phyloP scores from a whole-genome alignment of 2,888 invertebrate species.

The Synanthedon andrenaeformis region DNA sequence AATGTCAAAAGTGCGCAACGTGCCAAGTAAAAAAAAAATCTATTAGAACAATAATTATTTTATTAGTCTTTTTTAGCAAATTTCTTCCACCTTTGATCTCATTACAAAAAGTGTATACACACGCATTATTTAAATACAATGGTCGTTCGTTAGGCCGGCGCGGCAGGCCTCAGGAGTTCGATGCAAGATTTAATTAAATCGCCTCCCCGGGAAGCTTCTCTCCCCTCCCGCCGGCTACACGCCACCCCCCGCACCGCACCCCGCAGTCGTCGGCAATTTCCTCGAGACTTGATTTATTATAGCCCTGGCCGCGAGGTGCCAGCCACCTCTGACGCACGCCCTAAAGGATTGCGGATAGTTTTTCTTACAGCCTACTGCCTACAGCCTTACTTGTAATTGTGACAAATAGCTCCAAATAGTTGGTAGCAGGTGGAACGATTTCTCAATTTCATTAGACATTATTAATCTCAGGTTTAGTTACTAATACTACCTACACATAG shows the following conservation, averaged over 20 bases:
- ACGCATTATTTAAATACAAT: constrained; percentile 69
- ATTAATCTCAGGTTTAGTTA: background rate
- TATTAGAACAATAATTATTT: too few species aligned
- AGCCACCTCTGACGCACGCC: constrained; percentile 22
- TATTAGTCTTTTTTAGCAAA: too few species aligned
- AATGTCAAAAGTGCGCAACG: too few species aligned
- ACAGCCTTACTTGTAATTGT: background rate
- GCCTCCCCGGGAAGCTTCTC: constrained; percentile 20
- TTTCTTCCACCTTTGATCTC: too few species aligned
- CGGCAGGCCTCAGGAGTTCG: constrained; percentile 68
- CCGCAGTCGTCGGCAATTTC: constrained; percentile 53
- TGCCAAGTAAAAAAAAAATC: too few species aligned
- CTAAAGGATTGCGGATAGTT: constrained; percentile 57
- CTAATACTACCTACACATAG: background rate
- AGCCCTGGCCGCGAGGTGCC: constrained; percentile 47
- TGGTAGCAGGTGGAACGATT: background rate
- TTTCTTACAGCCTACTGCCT: constrained; percentile 13
- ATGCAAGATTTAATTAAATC: constrained; percentile 75
- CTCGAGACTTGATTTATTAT: constrained; percentile 69
- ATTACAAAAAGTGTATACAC: constrained; percentile 49
- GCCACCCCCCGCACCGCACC: constrained; percentile 9
- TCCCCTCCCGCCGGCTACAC: constrained; percentile 17
- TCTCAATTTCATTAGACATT: background rate
- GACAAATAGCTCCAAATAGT: background rate
- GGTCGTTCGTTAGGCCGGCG: constrained; percentile 63